A percentile compares a stretch with the other conserved stretches of the same genome.
phyloP scores from a whole-genome alignment of 2,797 vertebrate species.

The Amblyraja radiata region DNA sequence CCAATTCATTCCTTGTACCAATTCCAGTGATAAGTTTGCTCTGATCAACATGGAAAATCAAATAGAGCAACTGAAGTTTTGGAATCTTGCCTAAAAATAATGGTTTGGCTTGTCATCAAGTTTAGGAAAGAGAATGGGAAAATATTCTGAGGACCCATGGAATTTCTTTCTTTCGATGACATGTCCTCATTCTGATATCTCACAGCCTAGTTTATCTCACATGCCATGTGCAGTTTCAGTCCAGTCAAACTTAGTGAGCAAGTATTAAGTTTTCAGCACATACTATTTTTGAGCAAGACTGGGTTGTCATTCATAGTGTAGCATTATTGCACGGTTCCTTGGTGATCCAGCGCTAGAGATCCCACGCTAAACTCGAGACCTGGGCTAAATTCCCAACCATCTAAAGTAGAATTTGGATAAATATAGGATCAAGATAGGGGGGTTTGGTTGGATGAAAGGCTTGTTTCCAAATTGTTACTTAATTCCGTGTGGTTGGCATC shows the following conservation, averaged over 20 bases:
- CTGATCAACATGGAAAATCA: conserved; percentile 10
- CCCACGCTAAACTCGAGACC: not conserved
- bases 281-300: not conserved
- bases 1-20: too few species aligned
- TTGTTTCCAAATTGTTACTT: not conserved
- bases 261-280: not conserved
- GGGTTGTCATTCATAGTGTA: not conserved
- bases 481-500: too few species aligned
- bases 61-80: conserved; percentile 4
- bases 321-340: not conserved
- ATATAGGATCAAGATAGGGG: too few species aligned
- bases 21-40: not conserved
- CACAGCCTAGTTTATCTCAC: not conserved
- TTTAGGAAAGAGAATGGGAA: not conserved
- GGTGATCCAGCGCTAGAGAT: not conserved
- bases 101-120: not conserved
- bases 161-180: not conserved
- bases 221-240: not conserved
- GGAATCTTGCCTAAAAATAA: not conserved
- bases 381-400: not conserved
- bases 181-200: not conserved
- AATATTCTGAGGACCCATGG: too few species aligned
- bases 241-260: not conserved
- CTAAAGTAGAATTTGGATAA: not conserved
- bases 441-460: not conserved